Evolutionary conservation across 92 coral and sea anemone species (phyloP).

Genomic region (Nematostella vectensis): DNA sequence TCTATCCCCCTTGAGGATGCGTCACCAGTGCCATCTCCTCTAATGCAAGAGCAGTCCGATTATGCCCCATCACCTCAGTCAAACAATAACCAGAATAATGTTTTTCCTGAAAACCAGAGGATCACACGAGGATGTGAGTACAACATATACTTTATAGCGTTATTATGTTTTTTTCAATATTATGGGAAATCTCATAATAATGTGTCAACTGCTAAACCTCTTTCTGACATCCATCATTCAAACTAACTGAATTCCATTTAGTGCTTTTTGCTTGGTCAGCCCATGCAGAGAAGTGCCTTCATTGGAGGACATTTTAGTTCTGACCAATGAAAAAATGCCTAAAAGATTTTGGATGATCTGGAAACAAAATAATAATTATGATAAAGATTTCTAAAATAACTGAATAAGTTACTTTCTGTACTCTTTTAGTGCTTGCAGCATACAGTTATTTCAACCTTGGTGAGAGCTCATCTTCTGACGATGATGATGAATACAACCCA

Average conservation of each 20-base stretch:
- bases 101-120: conserved; percentile 95
- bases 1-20: conserved; percentile 46
- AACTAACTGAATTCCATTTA: no score
- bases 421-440: conserved; percentile 90
- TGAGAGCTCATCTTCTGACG: conserved; percentile 92
- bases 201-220: neutral
- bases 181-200: neutral
- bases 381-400: no score
- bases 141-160: no score
- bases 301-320: no score
- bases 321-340: no score
- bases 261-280: neutral
- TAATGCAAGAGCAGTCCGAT: conserved; percentile 47
- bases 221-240: no score
- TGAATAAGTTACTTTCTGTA: no score
- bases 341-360: no score
- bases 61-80: conserved; percentile 77
- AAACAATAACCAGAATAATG: conserved; percentile 50
- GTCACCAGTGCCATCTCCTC: conserved; percentile 59
- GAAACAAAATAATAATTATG: no score
- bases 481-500: conserved; percentile 85
- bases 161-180: no score
- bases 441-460: conserved; percentile 83
- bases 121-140: conserved; percentile 97
- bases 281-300: no score